Conservation (phyloP, 1,140 invertebrate species). For the Calephelis virginiensis region DNA sequence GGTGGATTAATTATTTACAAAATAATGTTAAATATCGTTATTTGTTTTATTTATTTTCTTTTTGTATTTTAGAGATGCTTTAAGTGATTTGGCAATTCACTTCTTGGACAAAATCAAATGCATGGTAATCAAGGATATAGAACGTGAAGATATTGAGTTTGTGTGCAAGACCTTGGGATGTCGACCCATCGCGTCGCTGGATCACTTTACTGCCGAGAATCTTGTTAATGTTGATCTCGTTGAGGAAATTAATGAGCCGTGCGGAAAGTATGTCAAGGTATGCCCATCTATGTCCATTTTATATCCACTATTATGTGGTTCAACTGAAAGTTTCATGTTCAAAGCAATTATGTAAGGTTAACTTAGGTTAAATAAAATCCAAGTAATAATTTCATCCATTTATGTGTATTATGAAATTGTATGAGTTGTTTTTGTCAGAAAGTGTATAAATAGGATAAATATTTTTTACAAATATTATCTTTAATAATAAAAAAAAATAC, state of each 20-base stretch:
- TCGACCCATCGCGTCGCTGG: conserved; percentile 97
- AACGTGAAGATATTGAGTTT: conserved; percentile 98
- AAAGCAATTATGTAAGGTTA: too few relatives aligned
- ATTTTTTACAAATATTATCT: too few relatives aligned
- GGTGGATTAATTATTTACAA: too few relatives aligned
- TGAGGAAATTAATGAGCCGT: conserved; percentile 95
- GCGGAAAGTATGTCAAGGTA: conserved; percentile 96
- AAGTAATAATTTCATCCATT: too few relatives aligned
- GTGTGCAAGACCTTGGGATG: conserved; percentile 97
- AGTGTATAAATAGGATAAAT: too few relatives aligned
- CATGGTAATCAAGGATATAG: conserved; percentile 98
- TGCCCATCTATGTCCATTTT: neutral
- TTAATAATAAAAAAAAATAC: neutral
- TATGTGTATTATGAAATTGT: too few relatives aligned
- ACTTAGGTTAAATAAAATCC: too few relatives aligned
- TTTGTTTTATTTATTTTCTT: conserved; percentile 15
- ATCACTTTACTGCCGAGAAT: conserved; percentile 97
- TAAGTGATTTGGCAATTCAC: conserved; percentile 97
- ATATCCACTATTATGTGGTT: too few relatives aligned
- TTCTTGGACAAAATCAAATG: conserved; percentile 99
- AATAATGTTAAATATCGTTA: too few relatives aligned
- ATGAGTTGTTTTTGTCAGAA: too few relatives aligned
- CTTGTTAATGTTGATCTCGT: conserved; percentile 95
- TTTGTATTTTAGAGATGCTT: conserved; percentile 87
- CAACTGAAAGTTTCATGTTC: too few relatives aligned